Conservation (phyloP, 2,797 vertebrate genomes). For the Notoglanidium macrostoma region DNA sequence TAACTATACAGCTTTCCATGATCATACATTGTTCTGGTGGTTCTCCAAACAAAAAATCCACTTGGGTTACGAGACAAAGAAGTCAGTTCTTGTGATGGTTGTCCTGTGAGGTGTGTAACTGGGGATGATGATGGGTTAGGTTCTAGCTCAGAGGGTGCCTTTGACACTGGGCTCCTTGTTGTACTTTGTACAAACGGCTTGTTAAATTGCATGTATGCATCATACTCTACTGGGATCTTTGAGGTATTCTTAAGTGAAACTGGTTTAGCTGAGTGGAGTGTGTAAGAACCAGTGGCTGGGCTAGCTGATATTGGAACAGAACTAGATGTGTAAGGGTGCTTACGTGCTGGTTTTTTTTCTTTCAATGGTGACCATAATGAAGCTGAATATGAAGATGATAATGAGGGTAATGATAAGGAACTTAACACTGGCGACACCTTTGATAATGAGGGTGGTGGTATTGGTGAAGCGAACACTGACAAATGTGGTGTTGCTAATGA, state of each 20-base stretch:
- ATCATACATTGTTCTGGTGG: neutral
- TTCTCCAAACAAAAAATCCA: neutral
- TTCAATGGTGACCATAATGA: neutral
- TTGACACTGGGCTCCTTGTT: neutral
- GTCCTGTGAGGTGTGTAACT: neutral
- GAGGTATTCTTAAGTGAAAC: neutral
- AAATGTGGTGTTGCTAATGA: conserved; percentile 55
- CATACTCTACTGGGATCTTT: neutral
- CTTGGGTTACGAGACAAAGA: neutral
- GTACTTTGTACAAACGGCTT: neutral
- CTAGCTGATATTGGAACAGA: neutral
- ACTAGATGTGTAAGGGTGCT: neutral
- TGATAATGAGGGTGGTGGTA: neutral
- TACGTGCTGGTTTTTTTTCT: neutral
- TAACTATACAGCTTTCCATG: neutral
- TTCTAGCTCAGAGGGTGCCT: neutral
- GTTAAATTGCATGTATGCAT: neutral
- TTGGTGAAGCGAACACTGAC: conserved; percentile 20
- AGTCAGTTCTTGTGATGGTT: neutral
- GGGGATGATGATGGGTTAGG: neutral
- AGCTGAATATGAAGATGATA: conserved; percentile 58
- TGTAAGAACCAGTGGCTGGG: neutral
- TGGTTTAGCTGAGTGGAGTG: neutral
- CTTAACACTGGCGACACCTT: conserved; percentile 44
- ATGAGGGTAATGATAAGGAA: neutral